Evolutionary conservation across 2,888 invertebrate genomes (phyloP).

Genomic region (Pyrochroa serraticornis): DNA sequence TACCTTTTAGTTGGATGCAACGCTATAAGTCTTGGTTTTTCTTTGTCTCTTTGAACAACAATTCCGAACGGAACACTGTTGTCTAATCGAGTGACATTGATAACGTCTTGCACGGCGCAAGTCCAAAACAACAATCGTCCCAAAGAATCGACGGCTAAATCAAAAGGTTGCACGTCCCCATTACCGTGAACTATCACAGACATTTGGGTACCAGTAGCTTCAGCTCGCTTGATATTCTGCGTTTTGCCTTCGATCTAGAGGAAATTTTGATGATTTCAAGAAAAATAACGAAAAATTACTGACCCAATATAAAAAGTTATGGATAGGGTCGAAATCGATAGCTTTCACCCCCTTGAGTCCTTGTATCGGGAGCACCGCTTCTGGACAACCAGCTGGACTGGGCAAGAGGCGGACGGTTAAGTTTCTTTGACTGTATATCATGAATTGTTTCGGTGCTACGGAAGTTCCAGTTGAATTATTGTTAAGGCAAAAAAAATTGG

Average conservation of each 20-base stretch:
- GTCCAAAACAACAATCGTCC: conserved; percentile 90
- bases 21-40: conserved; percentile 83
- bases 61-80: conserved; percentile 69
- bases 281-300: conserved; percentile 32
- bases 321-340: conserved; percentile 85
- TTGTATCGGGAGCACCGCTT: conserved; percentile 78
- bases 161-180: conserved; percentile 73
- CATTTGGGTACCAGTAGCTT: conserved; percentile 67
- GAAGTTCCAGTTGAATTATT: conserved; percentile 32
- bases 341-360: conserved; percentile 80
- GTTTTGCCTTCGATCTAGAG: conserved; percentile 25
- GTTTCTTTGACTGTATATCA: conserved; percentile 85
- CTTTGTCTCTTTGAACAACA: conserved; percentile 74
- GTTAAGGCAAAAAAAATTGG: background rate
- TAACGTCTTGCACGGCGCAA: conserved; percentile 80
- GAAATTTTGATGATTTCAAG: conserved; percentile 2
- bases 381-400: conserved; percentile 80
- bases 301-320: conserved; percentile 75
- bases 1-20: conserved; percentile 83
- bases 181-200: conserved; percentile 61
- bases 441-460: conserved; percentile 82
- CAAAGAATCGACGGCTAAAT: conserved; percentile 85
- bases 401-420: conserved; percentile 81
- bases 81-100: conserved; percentile 84
- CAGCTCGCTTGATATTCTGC: conserved; percentile 66